phyloP scores from a whole-genome alignment of 1,140 invertebrate species.

The Anastrepha ludens region DNA sequence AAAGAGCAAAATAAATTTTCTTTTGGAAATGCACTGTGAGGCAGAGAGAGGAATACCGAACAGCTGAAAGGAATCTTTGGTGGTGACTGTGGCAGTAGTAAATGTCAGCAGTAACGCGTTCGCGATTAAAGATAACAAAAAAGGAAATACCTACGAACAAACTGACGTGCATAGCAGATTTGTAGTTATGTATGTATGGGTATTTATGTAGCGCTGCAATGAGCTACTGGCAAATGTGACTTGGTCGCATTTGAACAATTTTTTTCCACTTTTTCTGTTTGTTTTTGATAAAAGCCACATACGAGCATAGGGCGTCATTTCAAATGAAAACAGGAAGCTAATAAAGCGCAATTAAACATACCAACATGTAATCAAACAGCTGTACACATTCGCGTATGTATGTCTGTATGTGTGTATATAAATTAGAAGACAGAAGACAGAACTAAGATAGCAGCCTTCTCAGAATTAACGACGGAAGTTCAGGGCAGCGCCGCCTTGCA shows the following conservation, averaged over 20 bases:
- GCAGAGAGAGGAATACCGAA: neutral
- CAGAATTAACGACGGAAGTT: neutral
- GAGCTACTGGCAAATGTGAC: neutral
- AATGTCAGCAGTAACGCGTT: constrained; percentile 42
- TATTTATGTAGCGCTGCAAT: neutral
- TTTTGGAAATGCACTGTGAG: neutral
- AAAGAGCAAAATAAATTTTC: neutral
- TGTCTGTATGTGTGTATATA: neutral
- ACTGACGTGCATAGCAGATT: neutral
- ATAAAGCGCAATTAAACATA: constrained; percentile 47
- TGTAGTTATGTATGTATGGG: neutral
- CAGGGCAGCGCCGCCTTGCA: neutral
- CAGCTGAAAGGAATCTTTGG: neutral
- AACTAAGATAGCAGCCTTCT: neutral
- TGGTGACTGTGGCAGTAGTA: constrained; percentile 23
- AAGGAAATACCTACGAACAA: neutral
- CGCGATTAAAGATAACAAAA: constrained; percentile 29
- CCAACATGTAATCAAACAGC: neutral
- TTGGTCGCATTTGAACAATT: neutral
- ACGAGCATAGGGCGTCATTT: neutral
- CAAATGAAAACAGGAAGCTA: constrained; percentile 34
- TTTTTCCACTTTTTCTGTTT: neutral
- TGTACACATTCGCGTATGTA: neutral
- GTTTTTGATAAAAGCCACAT: neutral
- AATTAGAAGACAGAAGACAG: neutral